phyloP scores from a whole-genome alignment of 2,113 vertebrate species.

The Apteryx owenii region DNA sequence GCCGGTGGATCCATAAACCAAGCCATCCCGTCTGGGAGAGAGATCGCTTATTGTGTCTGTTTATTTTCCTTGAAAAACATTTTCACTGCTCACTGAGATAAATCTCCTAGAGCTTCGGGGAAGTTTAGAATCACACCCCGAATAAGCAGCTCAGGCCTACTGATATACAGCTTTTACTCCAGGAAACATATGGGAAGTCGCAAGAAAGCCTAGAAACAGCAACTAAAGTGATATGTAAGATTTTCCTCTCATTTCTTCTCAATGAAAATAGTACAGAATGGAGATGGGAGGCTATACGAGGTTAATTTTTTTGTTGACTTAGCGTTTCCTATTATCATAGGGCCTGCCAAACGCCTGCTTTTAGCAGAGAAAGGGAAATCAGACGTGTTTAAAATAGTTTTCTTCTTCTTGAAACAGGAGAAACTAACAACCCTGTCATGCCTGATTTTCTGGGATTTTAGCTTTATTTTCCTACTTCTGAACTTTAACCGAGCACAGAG shows the following conservation, averaged over 20 bases:
- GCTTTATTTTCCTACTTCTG: neutral
- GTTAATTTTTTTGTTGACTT: neutral
- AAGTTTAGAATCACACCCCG: neutral
- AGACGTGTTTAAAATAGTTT: neutral
- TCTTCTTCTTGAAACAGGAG: neutral
- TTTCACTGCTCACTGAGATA: neutral
- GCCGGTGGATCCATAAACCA: neutral
- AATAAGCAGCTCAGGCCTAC: neutral
- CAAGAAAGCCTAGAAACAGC: neutral
- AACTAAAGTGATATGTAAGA: neutral
- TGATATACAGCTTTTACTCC: neutral
- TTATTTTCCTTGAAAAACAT: neutral
- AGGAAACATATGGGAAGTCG: neutral
- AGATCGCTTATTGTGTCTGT: neutral
- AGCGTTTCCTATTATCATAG: neutral
- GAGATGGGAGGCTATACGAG: neutral
- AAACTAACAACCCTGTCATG: neutral
- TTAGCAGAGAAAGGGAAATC: neutral
- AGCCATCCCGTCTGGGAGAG: neutral
- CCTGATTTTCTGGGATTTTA: neutral
- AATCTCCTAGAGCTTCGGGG: neutral
- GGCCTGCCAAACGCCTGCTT: neutral
- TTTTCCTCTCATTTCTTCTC: neutral
- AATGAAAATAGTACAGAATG: neutral
- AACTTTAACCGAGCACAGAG: neutral